Base-by-base conservation (phyloP, 2,797 vertebrate genomes). In the Alfaro cultratus region DNA sequence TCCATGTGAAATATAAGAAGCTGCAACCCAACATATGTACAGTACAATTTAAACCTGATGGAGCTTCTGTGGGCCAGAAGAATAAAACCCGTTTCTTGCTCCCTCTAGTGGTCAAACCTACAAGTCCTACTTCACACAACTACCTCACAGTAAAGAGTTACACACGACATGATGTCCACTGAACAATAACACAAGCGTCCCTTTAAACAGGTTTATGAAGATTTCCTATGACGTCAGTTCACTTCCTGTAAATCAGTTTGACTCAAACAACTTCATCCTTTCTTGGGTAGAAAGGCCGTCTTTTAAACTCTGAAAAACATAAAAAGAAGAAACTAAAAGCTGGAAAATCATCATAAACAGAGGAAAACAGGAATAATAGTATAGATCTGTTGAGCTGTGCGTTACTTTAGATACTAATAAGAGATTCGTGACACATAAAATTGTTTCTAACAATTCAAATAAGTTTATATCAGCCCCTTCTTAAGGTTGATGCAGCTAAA, bases 231-330 rank as follows among this genome's bases (percentile, higher is more conserved):
- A 45, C 2, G 41, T 71, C 26, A 13, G 80, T 72, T 81, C 26
- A 55, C 87, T 75, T 83, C 79, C 71, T 74, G 36, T 31, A 23
- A 76, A 80, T 93, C 89, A 94, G 49, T 88, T 77, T 0, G 86
- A 91, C 51, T 96, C 93, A 86, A 96, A 96, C 77, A 94, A 73
- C 87, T 93, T 95, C 94, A 87, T 91, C 76, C 85, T 91, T 75
- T 96, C 95, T 77, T 94, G 93, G 74, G 88, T 45, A 74, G 93
- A 95, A 5, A 95, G 93, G 3, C 88, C 91, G 2, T 96, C 94
- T 75, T 90, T 95, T 77, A 95, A 89, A 90, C 94, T 95, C 95
- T 96, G 88, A 39, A 85, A 90, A 53, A 46, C 8, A 86, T 11
- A 43, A 55, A 51, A 74, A 55, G 9, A 81, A 85, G 29, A 90